Base-by-base conservation (phyloP, 1,140 invertebrate genomes). In the Hydropsyche tenuis region DNA sequence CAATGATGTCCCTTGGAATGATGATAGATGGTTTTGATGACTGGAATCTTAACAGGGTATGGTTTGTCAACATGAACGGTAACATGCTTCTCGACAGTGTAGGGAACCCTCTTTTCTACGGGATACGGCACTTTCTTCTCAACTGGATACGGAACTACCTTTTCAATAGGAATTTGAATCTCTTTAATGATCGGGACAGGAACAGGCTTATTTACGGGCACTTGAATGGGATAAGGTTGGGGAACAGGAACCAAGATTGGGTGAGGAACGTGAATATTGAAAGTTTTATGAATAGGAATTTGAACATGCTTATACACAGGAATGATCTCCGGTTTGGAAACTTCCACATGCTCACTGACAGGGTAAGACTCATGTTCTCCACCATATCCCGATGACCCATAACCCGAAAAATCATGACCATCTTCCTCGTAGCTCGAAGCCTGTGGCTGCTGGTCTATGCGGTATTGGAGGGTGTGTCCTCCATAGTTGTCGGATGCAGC, bases 41-140 rank as follows among this genome's bases (percentile, higher is more conserved):
- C 87, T 1, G 91, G 91, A 72, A 92, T 88, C 78, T 92, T 90
- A 56, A 92, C 89, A 18, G 91, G 91, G 63, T 91, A 88, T 0
- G 90, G 91, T 76, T 90, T 91, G 64, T 91, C 89, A n/a, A 92
- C 88, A 0, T 88, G 89, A 1, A 92, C 89, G 4, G 89, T 88
- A 25, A 92, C 83, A 78, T 92, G 89, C 72, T 92, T 92, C 63
- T 92, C 86, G 0, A 92, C 88, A 43, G 87, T 86, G 64, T 91
- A 90, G 1, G 92, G 90, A 2, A 92, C 87, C 48, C 86, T 88
- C 76, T 93, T 92, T 77, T 92, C 88, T 23, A 92, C 88, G 0
- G 91, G 90, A 69, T 91, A 90, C 1, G 90, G 90, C 4, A 93
- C 87, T 7, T 87, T 85, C 80, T 90, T 93, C 78, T 92, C 91